Conservation (phyloP, 2,113 vertebrate genomes). For the Zosterops pallidus region DNA sequence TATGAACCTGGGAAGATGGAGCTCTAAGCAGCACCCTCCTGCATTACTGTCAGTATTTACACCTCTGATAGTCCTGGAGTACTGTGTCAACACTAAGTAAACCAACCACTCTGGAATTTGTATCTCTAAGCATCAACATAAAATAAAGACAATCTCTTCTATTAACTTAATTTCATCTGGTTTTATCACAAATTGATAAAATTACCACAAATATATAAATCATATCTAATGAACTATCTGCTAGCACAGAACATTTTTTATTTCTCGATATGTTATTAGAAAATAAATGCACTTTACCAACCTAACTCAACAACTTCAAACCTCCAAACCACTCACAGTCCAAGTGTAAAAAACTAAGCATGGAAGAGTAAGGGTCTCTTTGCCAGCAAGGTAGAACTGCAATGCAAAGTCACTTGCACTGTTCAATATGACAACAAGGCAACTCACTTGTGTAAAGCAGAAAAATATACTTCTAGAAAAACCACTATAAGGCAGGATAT, state of each 20-base stretch:
- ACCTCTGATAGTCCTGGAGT: neutral
- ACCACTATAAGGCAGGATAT: rapidly evolving
- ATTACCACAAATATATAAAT: neutral
- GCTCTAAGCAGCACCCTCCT: neutral
- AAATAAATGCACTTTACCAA: neutral
- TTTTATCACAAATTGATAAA: neutral
- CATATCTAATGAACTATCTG: neutral
- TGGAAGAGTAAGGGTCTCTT: neutral
- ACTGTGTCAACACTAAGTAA: neutral
- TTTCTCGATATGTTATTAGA: neutral
- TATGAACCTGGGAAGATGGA: neutral
- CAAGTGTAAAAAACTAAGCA: neutral
- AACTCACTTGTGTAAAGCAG: neutral
- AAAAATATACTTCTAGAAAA: neutral
- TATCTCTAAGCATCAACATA: neutral
- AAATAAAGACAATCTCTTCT: neutral
- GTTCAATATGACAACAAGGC: neutral
- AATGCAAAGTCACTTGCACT: neutral
- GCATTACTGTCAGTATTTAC: neutral
- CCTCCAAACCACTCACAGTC: neutral
- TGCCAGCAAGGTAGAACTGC: neutral
- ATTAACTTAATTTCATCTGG: neutral
- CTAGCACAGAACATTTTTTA: neutral
- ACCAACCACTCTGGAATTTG: neutral
- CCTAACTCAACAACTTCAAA: neutral